Evolutionary conservation across 1,140 invertebrate genomes (phyloP), one percentile per base, ranked within the genome.

Genomic region (Lepidurus couesii): DNA sequence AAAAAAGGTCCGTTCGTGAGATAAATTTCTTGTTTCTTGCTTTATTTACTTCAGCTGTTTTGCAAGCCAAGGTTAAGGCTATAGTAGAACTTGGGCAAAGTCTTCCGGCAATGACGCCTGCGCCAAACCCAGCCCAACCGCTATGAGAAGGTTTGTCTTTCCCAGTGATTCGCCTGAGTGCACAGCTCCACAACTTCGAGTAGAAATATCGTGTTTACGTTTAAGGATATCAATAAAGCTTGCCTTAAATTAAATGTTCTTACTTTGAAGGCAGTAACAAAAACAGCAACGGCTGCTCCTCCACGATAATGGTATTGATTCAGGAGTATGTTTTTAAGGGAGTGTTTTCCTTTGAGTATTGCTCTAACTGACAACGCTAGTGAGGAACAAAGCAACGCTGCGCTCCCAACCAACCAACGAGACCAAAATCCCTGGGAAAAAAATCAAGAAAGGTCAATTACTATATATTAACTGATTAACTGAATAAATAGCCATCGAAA

Each of bases 1-100:
- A 80, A 78, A 76, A 78, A 79, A 76, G 16, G 9, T 9, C 24
- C 16, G 10, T 16, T 34, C 13, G 26, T 45, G 26, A 47, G 13
- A 65, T 7, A 13, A 7, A 43, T 43, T 43, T 42, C 24, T 8
- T 77, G 2, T 24, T 21, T 75, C 26, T 43, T 75, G 13, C 53
- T n/a, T 13, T 75, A 45, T 74, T 82, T 84, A 91, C 90, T 84
- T 91, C 90, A 65, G 91, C 83, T 10, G 87, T 86, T 85, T 92
- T 91, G 90, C 91, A 92, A 86, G 91, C 88, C 11, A 91, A 88
- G 83, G 91, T 91, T 13, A 92, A 84, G 42, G 90, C 89, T 79
- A 91, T 86, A 2, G 90, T 91, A 76, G 88, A 90, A 81, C 90
- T 89, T 34, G 89, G 89, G 85, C 90, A 91, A 77, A 89, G 86